A percentile compares a stretch with the other conserved stretches of the same genome.
phyloP scores from a whole-genome alignment of 2,113 vertebrate genomes.

The Microcebus tavaratra region DNA sequence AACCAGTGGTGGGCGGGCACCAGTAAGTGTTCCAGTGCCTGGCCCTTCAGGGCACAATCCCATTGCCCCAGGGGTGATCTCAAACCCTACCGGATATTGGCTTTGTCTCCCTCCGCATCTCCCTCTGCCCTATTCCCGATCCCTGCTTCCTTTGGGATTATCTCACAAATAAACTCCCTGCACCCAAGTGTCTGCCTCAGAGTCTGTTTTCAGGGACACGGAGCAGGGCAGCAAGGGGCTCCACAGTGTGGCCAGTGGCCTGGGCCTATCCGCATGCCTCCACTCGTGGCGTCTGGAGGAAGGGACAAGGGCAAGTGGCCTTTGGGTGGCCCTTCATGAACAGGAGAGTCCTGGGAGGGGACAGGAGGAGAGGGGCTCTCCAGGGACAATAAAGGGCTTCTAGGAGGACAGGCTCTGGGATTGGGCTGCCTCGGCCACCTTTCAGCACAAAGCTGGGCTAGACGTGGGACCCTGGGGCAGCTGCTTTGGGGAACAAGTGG shows the following conservation, averaged over 20 bases:
- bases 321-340: background rate
- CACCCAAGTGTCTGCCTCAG: background rate
- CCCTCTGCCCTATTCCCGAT: background rate
- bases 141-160: background rate
- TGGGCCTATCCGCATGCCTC: background rate
- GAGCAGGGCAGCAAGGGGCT: background rate
- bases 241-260: fast-evolving
- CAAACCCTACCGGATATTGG: background rate
- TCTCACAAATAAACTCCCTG: background rate
- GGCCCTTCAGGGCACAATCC: background rate
- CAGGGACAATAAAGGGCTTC: background rate
- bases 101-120: background rate
- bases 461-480: fast-evolving
- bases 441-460: no score
- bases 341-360: background rate
- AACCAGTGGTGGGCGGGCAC: fast-evolving
- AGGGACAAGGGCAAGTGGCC: background rate
- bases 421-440: no score
- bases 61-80: background rate
- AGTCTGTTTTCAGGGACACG: background rate
- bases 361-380: no score
- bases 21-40: background rate
- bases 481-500: background rate
- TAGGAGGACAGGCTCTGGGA: background rate
- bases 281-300: background rate